phyloP scores from a whole-genome alignment of 2,888 invertebrate genomes.

The Plebejus anna region DNA sequence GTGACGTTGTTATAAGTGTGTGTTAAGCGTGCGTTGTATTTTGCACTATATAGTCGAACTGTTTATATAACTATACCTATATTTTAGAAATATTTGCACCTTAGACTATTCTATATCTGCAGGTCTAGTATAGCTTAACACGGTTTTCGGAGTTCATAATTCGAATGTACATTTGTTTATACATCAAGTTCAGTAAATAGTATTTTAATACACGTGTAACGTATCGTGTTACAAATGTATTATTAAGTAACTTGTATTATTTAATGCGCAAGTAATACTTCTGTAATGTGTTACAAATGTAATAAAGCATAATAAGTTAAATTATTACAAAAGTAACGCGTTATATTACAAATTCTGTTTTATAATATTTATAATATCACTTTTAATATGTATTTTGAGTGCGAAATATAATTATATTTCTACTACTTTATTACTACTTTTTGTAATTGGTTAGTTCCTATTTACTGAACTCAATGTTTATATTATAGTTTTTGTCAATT shows the following conservation, averaged over 20 bases:
- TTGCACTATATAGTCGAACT: conserved; percentile 68
- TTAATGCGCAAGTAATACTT: not conserved
- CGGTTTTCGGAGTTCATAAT: conserved; percentile 28
- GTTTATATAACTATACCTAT: conserved; percentile 70
- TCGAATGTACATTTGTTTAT: conserved; percentile 24
- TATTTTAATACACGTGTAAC: not conserved
- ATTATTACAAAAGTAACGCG: not conserved
- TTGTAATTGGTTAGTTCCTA: not conserved
- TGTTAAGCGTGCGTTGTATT: conserved; percentile 76
- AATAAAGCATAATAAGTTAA: not conserved
- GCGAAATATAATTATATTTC: not conserved
- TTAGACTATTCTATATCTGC: conserved; percentile 76
- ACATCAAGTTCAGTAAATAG: conserved; percentile 22
- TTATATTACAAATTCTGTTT: not conserved
- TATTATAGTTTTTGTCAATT: conserved; percentile 72
- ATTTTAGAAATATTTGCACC: conserved; percentile 80
- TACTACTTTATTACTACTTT: not conserved
- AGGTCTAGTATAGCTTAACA: conserved; percentile 58
- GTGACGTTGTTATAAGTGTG: conserved; percentile 71
- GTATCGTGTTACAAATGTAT: not conserved
- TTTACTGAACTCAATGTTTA: conserved; percentile 29
- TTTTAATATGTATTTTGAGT: too few species aligned
- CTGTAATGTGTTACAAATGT: not conserved
- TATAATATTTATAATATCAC: not conserved
- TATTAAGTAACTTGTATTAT: not conserved